These are phyloP conservation scores for Myathropa florea DNA, from an alignment of 2,888 invertebrate genomes.

Conservation along the genomic window DNA sequence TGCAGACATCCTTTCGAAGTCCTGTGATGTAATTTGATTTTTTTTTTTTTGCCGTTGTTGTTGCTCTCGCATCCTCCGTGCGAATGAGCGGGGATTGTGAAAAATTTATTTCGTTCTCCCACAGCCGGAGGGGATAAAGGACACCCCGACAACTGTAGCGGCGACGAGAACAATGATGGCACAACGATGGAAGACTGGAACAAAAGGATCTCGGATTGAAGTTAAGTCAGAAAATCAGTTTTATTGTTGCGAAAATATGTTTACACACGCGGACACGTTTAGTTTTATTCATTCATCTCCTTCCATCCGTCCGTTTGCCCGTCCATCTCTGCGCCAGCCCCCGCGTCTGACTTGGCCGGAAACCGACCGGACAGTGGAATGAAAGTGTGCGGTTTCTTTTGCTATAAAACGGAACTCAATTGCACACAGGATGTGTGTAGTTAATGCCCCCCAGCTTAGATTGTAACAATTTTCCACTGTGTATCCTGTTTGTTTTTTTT, in stretches of 20 bases:
- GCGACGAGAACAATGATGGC: not conserved
- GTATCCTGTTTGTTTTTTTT: not conserved
- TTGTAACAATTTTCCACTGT: slow-evolving; percentile 16
- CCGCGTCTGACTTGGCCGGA: not conserved
- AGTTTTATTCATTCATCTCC: slow-evolving; percentile 25
- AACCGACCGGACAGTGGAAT: not conserved
- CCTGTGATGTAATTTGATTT: slow-evolving; percentile 17
- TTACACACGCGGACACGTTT: slow-evolving; percentile 51
- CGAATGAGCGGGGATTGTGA: slow-evolving; percentile 30
- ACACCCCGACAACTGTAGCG: not conserved
- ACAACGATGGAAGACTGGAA: not conserved
- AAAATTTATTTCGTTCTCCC: slow-evolving; percentile 12
- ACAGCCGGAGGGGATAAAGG: not conserved
- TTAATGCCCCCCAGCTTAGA: slow-evolving; percentile 35
- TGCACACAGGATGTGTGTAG: slow-evolving; percentile 33
- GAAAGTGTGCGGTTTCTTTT: not conserved
- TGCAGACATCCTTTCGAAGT: not conserved
- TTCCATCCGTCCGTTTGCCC: not conserved
- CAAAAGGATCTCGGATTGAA: not conserved
- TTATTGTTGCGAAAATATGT: slow-evolving; percentile 46
- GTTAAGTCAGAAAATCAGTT: slow-evolving; percentile 46
- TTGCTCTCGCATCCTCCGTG: not conserved
- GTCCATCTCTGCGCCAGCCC: not conserved
- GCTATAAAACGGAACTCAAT: not conserved
- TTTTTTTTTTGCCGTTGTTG: not conserved